These are phyloP conservation scores for Hydrolagus colliei DNA, from an alignment of 2,797 vertebrate genomes.

Conservation along the genomic window DNA sequence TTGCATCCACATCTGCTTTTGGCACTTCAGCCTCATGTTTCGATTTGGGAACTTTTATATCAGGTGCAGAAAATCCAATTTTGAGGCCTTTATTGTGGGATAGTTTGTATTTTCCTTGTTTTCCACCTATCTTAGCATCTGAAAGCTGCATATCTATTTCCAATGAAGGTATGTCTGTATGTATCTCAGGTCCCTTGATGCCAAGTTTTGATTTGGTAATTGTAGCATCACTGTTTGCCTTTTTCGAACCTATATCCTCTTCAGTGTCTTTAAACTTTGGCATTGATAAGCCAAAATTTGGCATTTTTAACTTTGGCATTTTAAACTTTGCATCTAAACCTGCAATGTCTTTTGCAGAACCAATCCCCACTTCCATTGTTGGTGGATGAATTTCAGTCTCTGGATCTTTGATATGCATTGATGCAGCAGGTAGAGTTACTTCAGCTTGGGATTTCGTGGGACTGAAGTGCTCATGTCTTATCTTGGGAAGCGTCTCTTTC, in stretches of 20 bases:
- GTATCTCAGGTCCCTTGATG: background rate
- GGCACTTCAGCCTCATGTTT: background rate
- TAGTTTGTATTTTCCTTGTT: conserved; percentile 41
- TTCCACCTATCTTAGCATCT: background rate
- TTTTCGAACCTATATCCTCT: conserved; percentile 36
- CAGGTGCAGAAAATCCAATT: conserved; percentile 8
- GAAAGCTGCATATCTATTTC: conserved; percentile 26
- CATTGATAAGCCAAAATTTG: conserved; percentile 42
- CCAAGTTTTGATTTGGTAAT: background rate
- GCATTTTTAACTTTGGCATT: conserved; percentile 41
- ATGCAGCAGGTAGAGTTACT: conserved; percentile 51
- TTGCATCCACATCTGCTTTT: background rate
- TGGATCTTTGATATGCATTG: conserved; percentile 48
- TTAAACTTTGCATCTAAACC: background rate
- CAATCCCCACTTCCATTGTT: conserved; percentile 44
- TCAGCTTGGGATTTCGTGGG: conserved; percentile 58
- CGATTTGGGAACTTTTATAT: conserved; percentile 51
- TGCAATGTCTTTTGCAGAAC: conserved; percentile 40
- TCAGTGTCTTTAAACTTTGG: conserved; percentile 40
- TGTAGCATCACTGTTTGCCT: conserved; percentile 32
- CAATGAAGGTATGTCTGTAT: background rate
- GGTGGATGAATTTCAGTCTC: conserved; percentile 50
- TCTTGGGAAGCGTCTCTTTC: background rate
- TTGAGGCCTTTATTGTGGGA: conserved; percentile 39
- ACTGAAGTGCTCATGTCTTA: conserved; percentile 40